phyloP scores from a whole-genome alignment of 2,113 vertebrate species.

The Redunca redunca region DNA sequence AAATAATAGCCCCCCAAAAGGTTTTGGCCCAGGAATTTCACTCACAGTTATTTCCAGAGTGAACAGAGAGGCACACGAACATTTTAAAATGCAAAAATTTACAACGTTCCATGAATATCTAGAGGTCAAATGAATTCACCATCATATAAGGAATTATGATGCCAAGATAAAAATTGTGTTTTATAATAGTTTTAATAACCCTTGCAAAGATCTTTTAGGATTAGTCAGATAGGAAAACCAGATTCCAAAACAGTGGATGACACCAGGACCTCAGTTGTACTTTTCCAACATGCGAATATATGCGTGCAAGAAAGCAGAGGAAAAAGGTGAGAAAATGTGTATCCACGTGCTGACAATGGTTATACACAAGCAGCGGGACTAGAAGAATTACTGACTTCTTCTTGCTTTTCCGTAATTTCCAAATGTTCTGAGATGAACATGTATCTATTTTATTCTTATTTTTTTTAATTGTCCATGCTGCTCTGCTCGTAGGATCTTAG shows the following conservation, averaged over 20 bases:
- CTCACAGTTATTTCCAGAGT: background rate
- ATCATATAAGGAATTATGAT: background rate
- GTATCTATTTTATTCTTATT: background rate
- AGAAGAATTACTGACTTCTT: background rate
- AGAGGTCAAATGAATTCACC: background rate
- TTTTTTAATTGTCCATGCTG: background rate
- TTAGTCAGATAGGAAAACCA: background rate
- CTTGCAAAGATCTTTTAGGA: background rate
- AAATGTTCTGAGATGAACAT: background rate
- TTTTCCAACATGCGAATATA: background rate
- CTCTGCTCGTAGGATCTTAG: background rate
- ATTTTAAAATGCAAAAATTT: background rate
- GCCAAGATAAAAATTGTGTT: background rate
- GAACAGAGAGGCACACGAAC: background rate
- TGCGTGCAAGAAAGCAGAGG: background rate
- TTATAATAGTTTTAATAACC: background rate
- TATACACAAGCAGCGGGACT: rapidly evolving
- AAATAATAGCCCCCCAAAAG: background rate
- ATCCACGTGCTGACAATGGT: background rate
- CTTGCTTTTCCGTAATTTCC: background rate
- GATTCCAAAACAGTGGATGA: background rate
- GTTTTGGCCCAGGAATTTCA: background rate
- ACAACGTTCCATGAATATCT: background rate
- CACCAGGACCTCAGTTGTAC: background rate
- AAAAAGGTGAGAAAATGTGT: background rate